Evolutionary conservation across 92 coral and sea anemone species (phyloP).

Genomic region (Metridium senile): DNA sequence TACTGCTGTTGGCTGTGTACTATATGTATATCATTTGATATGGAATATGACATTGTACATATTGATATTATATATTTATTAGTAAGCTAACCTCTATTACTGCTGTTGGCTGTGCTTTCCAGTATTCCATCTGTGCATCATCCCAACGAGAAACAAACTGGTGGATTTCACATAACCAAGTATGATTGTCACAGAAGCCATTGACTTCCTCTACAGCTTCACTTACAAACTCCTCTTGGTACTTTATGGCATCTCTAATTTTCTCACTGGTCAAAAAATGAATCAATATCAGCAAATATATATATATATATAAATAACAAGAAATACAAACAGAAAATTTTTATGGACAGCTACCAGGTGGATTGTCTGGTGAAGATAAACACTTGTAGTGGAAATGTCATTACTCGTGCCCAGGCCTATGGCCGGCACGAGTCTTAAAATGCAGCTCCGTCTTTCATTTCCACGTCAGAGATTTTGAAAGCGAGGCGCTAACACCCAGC

Average conservation of each 20-base stretch:
- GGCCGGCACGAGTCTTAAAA: too few relatives aligned
- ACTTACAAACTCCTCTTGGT: conserved; percentile 60
- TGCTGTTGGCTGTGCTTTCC: conserved; percentile 81
- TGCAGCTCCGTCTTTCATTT: too few relatives aligned
- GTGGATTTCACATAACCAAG: conserved; percentile 85
- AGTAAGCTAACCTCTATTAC: conserved; percentile 86
- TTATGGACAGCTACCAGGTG: too few relatives aligned
- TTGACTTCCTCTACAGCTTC: conserved; percentile 77
- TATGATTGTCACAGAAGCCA: conserved; percentile 79
- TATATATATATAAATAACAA: background rate
- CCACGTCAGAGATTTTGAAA: too few relatives aligned
- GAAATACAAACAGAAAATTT: too few relatives aligned
- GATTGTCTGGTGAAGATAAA: too few relatives aligned
- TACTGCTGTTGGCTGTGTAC: conserved; percentile 68
- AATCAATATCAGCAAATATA: background rate
- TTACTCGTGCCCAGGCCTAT: too few relatives aligned
- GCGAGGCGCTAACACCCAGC: too few relatives aligned
- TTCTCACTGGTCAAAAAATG: conserved; percentile 68
- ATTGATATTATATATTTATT: too few relatives aligned
- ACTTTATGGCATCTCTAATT: conserved; percentile 63
- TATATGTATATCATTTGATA: too few relatives aligned
- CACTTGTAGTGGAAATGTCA: too few relatives aligned
- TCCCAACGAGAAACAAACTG: conserved; percentile 85
- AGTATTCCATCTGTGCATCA: conserved; percentile 50
- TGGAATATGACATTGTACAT: too few relatives aligned